A percentile compares a stretch with the other conserved stretches of the same genome.
Conservation (phyloP, 2,797 vertebrate genomes). For the Myripristis jacobus region DNA sequence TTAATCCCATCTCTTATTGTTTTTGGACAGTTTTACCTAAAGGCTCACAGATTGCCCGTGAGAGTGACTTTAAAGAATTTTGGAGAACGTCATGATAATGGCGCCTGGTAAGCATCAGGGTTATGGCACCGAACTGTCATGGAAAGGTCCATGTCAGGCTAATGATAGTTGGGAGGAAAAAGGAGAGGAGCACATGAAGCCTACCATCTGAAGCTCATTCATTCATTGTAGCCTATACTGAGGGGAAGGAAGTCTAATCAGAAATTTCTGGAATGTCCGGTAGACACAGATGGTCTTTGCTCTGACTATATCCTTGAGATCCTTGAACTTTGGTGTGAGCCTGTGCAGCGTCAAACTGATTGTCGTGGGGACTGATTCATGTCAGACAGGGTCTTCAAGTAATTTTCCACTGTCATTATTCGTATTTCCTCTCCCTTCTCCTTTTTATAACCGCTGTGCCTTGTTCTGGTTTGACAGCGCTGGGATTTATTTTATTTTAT, state of each 20-base stretch:
- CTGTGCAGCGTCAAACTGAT: constrained; percentile 41
- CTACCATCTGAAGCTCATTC: not conserved
- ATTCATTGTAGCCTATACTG: not conserved
- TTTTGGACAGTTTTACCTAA: not conserved
- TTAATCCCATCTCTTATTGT: not conserved
- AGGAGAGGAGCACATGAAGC: not conserved
- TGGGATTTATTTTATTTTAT: not conserved
- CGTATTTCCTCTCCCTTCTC: constrained; percentile 41
- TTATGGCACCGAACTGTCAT: constrained; percentile 2
- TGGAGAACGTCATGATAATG: constrained; percentile 1
- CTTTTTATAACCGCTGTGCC: not conserved
- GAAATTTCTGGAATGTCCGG: constrained; percentile 20
- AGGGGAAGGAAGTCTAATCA: not conserved
- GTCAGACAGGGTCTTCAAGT: not conserved
- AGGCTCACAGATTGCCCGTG: not conserved
- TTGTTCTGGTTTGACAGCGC: too few relatives aligned
- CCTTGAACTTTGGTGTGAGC: constrained; percentile 27
- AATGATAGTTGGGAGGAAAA: not conserved
- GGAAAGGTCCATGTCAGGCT: constrained; percentile 17
- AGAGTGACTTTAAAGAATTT: not conserved
- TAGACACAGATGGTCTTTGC: constrained; percentile 10
- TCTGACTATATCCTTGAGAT: constrained; percentile 10
- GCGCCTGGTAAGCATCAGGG: not conserved
- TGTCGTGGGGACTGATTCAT: constrained; percentile 26
- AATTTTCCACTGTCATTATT: constrained; percentile 29